Base-by-base conservation (phyloP, 2,113 vertebrate species). In the Micromys minutus region DNA sequence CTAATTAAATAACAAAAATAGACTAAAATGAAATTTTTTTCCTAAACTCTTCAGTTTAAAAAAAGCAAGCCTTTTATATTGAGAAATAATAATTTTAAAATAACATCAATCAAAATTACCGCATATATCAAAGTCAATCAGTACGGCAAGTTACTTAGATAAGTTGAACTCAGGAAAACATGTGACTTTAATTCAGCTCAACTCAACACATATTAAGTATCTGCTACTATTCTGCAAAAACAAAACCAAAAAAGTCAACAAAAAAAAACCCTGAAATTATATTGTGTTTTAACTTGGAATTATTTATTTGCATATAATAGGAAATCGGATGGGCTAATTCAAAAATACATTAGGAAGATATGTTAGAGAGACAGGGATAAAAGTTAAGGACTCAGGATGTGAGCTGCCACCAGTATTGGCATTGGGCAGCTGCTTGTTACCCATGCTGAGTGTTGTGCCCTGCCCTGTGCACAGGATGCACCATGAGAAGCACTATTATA, bases 121-220 rank as follows among this genome's bases (percentile, higher is more conserved):
- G 2, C 61, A 6, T 55, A 47, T 65, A 61, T 69, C 42, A 93
- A 94, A 91, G n/a, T 45, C 57, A 75, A 24, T 7, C 34, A 88
- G 39, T 42, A 85, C 50, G 42, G 61, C 34, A 92, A 88, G 87
- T 91, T 67, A 67, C 31, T 67, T 81, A 69, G 42, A 63, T 5
- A 84, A 80, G 22, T 88, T 93, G 72, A 93, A 88, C 83, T 74
- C 42, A 75, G 67, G 47, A 86, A 93, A 95, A 87, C 57, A 45
- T 4, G 31, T 34, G 34, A 91, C 24, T 26, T 81, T 52, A 92
- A 95, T 89, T 89, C 55, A 91, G 93, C 61, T 90, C 22, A 83
- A 76, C 61, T 90, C 22, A 83, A 76, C 22, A 77, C 72, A 65
- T 86, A 69, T 59, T 59, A 89, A 94, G 45, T 92, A 9, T 17